phyloP scores from a whole-genome alignment of 2,888 invertebrate species.

The Mechanitis mazaeus region DNA sequence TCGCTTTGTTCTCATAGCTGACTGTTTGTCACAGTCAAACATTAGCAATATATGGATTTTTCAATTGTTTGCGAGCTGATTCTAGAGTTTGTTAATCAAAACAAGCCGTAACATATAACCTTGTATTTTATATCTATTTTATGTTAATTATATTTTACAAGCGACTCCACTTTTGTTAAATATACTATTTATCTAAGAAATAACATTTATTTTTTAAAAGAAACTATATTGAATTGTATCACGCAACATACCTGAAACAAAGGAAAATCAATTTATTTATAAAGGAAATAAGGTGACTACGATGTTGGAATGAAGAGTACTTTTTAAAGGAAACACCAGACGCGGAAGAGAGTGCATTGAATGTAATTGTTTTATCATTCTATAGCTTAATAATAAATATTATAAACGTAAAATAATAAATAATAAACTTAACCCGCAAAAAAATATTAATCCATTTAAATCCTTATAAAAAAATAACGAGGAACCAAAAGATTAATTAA shows the following conservation, averaged over 20 bases:
- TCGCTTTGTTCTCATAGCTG: too few species aligned
- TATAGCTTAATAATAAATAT: background rate
- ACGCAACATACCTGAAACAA: slow-evolving; percentile 33
- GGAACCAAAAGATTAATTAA: too few species aligned
- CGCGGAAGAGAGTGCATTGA: slow-evolving; percentile 25
- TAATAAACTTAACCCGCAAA: too few species aligned
- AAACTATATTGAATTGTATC: background rate
- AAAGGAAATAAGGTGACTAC: slow-evolving; percentile 24
- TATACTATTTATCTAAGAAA: too few species aligned
- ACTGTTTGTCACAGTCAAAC: too few species aligned
- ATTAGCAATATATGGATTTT: too few species aligned
- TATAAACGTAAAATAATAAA: too few species aligned
- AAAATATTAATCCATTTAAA: too few species aligned
- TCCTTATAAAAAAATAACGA: too few species aligned
- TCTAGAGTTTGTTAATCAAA: background rate
- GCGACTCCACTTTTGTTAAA: too few species aligned
- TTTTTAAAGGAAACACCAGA: slow-evolving; percentile 28
- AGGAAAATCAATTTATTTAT: slow-evolving; percentile 26
- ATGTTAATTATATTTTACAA: too few species aligned
- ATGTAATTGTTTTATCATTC: slow-evolving; percentile 17
- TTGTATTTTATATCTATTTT: too few species aligned
- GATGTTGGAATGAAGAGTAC: slow-evolving; percentile 28
- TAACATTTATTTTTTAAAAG: background rate
- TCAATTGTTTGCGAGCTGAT: background rate
- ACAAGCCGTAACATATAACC: background rate